Evolutionary conservation across 1,140 invertebrate species (phyloP).

Genomic region (Zaprionus nigranus): DNA sequence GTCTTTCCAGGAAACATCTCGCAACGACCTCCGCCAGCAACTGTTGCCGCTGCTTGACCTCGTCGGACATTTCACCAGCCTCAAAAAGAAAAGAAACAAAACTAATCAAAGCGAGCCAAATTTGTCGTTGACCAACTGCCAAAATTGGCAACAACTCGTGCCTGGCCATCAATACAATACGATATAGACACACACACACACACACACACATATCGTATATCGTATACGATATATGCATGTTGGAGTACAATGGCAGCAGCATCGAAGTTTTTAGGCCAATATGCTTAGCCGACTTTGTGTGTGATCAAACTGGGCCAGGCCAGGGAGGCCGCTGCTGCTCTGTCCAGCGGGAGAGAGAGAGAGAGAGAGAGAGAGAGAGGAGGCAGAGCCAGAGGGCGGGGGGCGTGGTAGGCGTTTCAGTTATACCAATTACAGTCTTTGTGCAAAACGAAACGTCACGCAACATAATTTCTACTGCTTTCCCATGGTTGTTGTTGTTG

Average conservation of each 20-base stretch:
- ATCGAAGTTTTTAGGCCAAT: conserved; percentile 62
- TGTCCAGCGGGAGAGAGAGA: too few relatives aligned
- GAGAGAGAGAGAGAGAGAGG: not conserved
- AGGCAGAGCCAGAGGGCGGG: too few relatives aligned
- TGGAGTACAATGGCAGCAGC: conserved; percentile 40
- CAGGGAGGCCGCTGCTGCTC: not conserved
- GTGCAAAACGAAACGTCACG: conserved; percentile 82
- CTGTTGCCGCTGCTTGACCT: conserved; percentile 9
- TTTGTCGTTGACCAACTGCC: conserved; percentile 37
- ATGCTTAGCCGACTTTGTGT: conserved; percentile 65
- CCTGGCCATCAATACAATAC: conserved; percentile 27
- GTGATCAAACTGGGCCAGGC: conserved; percentile 1
- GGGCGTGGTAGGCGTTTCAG: not conserved
- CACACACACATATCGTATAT: conserved; percentile 2
- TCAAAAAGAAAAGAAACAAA: conserved; percentile 9
- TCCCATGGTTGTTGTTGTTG: conserved; percentile 53
- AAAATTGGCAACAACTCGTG: conserved; percentile 40
- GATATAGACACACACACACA: not conserved
- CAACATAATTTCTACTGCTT: conserved; percentile 81
- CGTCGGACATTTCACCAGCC: conserved; percentile 22
- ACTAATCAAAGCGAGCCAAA: conserved; percentile 28
- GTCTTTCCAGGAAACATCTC: conserved; percentile 37
- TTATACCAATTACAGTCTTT: conserved; percentile 72
- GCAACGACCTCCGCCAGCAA: conserved; percentile 28
- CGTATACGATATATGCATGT: conserved; percentile 16